A percentile compares a stretch with the other conserved stretches of the same genome.
Conservation (phyloP, 2,113 vertebrate genomes). For the Circaetus cinerascens region DNA sequence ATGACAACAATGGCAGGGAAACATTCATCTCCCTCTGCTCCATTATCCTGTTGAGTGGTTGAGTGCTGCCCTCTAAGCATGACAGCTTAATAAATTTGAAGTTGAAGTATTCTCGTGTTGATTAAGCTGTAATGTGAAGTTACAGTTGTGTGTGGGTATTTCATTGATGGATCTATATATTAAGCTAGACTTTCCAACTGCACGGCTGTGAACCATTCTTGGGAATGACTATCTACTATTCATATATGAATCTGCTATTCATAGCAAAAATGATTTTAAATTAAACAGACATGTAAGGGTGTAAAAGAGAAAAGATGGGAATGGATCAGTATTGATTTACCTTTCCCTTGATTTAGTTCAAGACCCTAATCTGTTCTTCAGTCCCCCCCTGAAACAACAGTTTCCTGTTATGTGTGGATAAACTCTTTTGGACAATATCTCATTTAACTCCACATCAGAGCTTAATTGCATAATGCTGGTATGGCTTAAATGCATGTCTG, state of each 20-base stretch:
- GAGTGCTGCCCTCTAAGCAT: slow-evolving; percentile 23
- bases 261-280: not conserved
- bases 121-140: slow-evolving; percentile 42
- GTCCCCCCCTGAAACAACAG: not conserved
- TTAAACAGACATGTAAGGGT: not conserved
- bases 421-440: not conserved
- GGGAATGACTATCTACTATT: not conserved
- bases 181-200: not conserved
- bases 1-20: not conserved
- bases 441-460: not conserved
- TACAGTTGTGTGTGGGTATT: not conserved
- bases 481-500: accelerated
- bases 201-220: not conserved
- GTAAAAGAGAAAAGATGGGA: not conserved
- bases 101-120: slow-evolving; percentile 23
- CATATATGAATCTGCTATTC: no score
- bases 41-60: not conserved
- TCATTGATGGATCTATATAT: not conserved
- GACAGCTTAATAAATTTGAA: slow-evolving; percentile 43
- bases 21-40: slow-evolving; percentile 11
- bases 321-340: not conserved
- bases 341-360: not conserved
- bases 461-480: not conserved
- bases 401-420: not conserved
- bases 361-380: not conserved